A percentile compares a stretch with the other conserved stretches of the same genome.
These are phyloP conservation scores for Galagoides demidoff DNA, from an alignment of 2,797 vertebrate genomes.

Conservation along the genomic window DNA sequence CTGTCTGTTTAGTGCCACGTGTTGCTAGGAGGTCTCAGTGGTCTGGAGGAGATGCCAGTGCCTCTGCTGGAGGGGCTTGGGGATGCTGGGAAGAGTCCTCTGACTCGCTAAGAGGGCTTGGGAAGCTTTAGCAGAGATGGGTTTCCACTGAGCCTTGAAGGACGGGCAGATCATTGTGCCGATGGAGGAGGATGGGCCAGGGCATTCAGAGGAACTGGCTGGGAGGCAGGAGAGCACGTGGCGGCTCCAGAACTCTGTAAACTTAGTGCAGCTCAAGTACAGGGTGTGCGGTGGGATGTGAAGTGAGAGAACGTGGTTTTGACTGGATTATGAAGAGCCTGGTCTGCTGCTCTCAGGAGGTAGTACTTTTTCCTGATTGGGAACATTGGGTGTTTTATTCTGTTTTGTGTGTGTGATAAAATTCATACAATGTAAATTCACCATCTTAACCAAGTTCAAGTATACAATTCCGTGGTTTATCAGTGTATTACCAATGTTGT, in stretches of 20 bases:
- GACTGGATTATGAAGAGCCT: neutral
- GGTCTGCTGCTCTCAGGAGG: accelerated
- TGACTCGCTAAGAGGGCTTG: neutral
- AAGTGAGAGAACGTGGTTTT: neutral
- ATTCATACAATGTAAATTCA: neutral
- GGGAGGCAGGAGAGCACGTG: accelerated
- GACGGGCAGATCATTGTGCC: neutral
- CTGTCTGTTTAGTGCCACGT: neutral
- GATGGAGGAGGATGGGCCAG: neutral
- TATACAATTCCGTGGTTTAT: neutral
- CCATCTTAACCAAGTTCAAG: neutral
- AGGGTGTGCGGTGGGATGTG: accelerated
- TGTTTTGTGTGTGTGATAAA: neutral
- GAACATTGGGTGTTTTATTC: neutral
- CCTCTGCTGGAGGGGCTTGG: neutral
- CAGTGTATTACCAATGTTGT: neutral
- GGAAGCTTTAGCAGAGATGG: neutral
- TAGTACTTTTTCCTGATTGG: neutral
- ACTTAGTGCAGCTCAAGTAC: accelerated
- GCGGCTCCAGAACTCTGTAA: accelerated
- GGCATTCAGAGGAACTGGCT: neutral
- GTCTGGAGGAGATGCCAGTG: no score
- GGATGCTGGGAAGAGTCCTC: no score
- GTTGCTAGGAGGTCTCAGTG: neutral
- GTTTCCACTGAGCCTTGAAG: neutral